Evolutionary conservation across 2,888 invertebrate genomes (phyloP).

Genomic region (Ophraella communa): DNA sequence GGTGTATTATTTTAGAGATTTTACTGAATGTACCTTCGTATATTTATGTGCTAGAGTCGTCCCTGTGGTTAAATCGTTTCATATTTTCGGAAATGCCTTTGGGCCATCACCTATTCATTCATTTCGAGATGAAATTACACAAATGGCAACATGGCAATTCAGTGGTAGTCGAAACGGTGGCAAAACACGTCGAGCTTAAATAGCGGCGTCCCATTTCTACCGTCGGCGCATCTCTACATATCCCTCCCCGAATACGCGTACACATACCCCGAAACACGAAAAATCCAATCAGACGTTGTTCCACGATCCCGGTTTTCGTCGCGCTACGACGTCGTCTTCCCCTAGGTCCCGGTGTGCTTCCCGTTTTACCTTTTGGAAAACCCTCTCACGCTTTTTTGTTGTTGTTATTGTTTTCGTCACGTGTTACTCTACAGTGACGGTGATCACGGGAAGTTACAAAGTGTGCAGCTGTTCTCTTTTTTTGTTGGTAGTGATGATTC

Average conservation of each 20-base stretch:
- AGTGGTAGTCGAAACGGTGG: slow-evolving; percentile 4
- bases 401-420: slow-evolving; percentile 16
- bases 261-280: slow-evolving; percentile 15
- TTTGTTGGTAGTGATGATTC: background rate
- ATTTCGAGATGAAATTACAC: background rate
- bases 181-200: slow-evolving; percentile 5
- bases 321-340: slow-evolving; percentile 20
- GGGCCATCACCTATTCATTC: background rate
- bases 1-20: too few species aligned
- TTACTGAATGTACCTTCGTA: too few species aligned
- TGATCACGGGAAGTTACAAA: slow-evolving; percentile 5
- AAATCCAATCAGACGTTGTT: slow-evolving; percentile 27
- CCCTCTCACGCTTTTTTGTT: slow-evolving; percentile 2
- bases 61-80: background rate
- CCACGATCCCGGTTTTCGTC: slow-evolving; percentile 21
- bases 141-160: slow-evolving; percentile 1
- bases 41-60: background rate
- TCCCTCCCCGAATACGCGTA: slow-evolving; percentile 11
- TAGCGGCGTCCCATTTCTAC: slow-evolving; percentile 14
- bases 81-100: background rate
- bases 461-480: background rate
- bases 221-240: slow-evolving; percentile 18
- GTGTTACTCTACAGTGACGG: slow-evolving; percentile 2
- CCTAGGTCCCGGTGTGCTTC: slow-evolving; percentile 21
- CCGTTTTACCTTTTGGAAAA: slow-evolving; percentile 8